Conservation (phyloP, 2,888 invertebrate species). For the Eupithecia exiguata region DNA sequence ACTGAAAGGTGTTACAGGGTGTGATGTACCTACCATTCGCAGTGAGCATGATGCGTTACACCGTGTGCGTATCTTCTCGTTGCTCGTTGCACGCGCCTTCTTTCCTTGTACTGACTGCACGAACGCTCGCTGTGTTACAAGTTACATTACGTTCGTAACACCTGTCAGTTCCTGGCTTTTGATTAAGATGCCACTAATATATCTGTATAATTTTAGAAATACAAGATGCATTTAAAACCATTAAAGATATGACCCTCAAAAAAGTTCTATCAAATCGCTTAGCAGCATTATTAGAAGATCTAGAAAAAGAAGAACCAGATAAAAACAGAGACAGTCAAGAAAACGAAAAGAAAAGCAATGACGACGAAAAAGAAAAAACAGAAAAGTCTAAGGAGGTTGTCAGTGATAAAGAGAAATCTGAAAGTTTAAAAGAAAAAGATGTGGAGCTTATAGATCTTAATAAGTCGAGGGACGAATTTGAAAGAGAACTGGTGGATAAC, state of each 20-base stretch:
- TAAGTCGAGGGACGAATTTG: conserved; percentile 13
- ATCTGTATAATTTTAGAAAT: conserved; percentile 10
- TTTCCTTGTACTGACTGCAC: too few species aligned
- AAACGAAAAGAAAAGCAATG: conserved; percentile 20
- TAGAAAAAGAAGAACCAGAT: conserved; percentile 59
- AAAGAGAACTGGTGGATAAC: conserved; percentile 13
- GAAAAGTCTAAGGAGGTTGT: conserved; percentile 13
- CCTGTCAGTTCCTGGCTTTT: too few species aligned
- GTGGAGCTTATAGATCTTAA: conserved; percentile 10
- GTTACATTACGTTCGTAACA: too few species aligned
- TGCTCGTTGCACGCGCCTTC: too few species aligned
- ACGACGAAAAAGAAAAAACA: conserved; percentile 14
- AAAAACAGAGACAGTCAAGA: conserved; percentile 22
- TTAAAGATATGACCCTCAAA: conserved; percentile 64
- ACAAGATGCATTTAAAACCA: conserved; percentile 45
- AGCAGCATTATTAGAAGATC: conserved; percentile 61
- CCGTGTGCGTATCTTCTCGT: too few species aligned
- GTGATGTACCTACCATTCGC: too few species aligned
- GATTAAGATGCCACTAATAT: not conserved
- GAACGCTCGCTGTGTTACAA: too few species aligned
- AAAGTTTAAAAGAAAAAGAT: conserved; percentile 7
- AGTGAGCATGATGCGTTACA: too few species aligned
- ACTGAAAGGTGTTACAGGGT: too few species aligned
- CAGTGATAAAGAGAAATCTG: not conserved
- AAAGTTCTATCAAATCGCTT: conserved; percentile 60